A percentile compares a stretch with the other conserved stretches of the same genome.
These are phyloP conservation scores for Cranoglanis bouderius DNA, from an alignment of 2,113 vertebrate species.

Conservation along the genomic window DNA sequence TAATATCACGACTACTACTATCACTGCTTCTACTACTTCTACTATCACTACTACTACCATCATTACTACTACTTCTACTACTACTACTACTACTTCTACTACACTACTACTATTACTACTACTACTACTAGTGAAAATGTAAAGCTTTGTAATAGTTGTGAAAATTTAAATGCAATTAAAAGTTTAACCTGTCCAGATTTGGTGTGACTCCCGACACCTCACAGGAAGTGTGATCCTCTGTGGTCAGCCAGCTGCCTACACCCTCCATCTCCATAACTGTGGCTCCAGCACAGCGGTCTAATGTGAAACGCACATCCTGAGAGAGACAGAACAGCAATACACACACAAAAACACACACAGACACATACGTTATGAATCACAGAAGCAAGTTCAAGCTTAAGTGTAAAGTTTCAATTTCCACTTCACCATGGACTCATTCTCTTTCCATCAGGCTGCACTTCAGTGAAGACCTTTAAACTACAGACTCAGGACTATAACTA, in stretches of 20 bases:
- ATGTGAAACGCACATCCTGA: slow-evolving; percentile 80
- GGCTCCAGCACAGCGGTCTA: slow-evolving; percentile 79
- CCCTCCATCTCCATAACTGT: slow-evolving; percentile 79
- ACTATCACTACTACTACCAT: neutral
- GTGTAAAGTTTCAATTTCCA: slow-evolving; percentile 20
- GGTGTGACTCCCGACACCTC: slow-evolving; percentile 77
- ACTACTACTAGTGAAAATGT: neutral
- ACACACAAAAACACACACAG: neutral
- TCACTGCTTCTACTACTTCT: neutral
- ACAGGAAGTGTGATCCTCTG: slow-evolving; percentile 79
- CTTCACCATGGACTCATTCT: slow-evolving; percentile 19
- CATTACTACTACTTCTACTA: neutral
- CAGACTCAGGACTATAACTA: neutral
- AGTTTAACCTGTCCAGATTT: slow-evolving; percentile 74
- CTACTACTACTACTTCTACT: neutral
- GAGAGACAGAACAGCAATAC: neutral
- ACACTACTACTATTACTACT: neutral
- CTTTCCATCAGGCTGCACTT: slow-evolving; percentile 15
- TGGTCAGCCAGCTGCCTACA: slow-evolving; percentile 78
- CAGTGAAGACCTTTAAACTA: slow-evolving; percentile 10
- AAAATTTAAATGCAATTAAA: neutral
- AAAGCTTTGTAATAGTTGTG: neutral
- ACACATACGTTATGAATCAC: neutral
- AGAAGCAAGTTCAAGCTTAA: neutral
- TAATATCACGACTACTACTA: neutral